Base-by-base conservation (phyloP, 2,888 invertebrate genomes). In the Amblyjoppa proteus region DNA sequence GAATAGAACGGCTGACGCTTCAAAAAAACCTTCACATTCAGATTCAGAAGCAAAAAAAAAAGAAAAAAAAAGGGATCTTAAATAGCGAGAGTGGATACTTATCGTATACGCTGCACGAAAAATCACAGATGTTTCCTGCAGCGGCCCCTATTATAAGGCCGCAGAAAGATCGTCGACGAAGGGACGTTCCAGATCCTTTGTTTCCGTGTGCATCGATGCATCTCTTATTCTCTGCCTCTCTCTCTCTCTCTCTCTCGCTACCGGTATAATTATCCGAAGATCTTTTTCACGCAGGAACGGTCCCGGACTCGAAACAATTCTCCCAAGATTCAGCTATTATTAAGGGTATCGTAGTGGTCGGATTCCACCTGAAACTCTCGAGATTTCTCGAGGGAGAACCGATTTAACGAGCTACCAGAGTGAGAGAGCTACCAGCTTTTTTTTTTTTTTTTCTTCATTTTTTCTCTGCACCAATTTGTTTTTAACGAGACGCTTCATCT, bases 81-180 rank as follows among this genome's bases (percentile, higher is more conserved):
- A 77, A 68, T 53, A 49, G 71, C 28, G 45, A 75, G 49, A 81
- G 56, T 38, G 58, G 85, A 85, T 85, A 5, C 49, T 76, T 76
- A 85, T 85, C 85, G 82, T 34, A 45, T 66, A 31, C 20, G 79
- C 58, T 80, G 34, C 68, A 80, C 73, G 83, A 85, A 83, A 49
- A 85, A 85, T 83, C 83, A 83, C 83, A 85, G 82, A 83, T 85
- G 85, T 83, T 83, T 85, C 85, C 85, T 83, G 85, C 16, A 53
- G 53, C 45, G 38, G 7, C 64, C 68, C 64, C 71, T 28, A 73
- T 68, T 85, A 76, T 53, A 78, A 75, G 53, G 34, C 61, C 16
- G 49, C 45, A 66, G 68, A 53, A 66, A 53, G 45, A 69, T 51
- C 31, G 49, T 31, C 49, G 71, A 25, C 58, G 80, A 73, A 78